These are phyloP conservation scores for Nebria brevicollis DNA, from an alignment of 2,888 invertebrate genomes.

Conservation along the genomic window DNA sequence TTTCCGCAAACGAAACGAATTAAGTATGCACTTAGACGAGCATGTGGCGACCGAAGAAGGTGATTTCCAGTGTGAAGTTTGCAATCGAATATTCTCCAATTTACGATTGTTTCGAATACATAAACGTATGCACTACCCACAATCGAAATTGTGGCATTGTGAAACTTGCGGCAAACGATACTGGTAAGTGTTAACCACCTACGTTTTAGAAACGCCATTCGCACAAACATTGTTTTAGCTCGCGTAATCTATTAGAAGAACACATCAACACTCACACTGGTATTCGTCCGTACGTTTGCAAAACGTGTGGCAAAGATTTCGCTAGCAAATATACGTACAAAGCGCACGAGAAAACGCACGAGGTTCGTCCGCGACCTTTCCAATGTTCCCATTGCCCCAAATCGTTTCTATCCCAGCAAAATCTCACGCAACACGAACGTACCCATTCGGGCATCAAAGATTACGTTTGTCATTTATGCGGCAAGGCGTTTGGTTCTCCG, in stretches of 20 bases:
- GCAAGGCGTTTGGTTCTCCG: conserved; percentile 78
- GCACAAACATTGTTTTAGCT: conserved; percentile 59
- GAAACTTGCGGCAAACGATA: conserved; percentile 74
- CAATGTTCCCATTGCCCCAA: conserved; percentile 76
- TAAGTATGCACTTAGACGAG: conserved; percentile 72
- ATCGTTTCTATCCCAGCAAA: conserved; percentile 80
- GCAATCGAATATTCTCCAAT: conserved; percentile 71
- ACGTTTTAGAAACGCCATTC: too few relatives aligned
- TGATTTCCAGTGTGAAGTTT: conserved; percentile 73
- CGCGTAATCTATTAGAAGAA: conserved; percentile 75
- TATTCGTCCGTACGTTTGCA: conserved; percentile 73
- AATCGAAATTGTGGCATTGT: conserved; percentile 73
- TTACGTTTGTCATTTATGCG: conserved; percentile 74
- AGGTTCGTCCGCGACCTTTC: conserved; percentile 74
- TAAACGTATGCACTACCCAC: conserved; percentile 72
- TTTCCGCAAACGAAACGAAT: conserved; percentile 71
- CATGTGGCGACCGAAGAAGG: conserved; percentile 71
- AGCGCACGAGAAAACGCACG: conserved; percentile 80
- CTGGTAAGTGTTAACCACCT: conserved; percentile 58
- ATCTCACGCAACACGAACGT: conserved; percentile 78
- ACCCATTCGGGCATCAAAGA: conserved; percentile 79
- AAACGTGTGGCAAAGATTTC: conserved; percentile 76
- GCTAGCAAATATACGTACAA: conserved; percentile 82
- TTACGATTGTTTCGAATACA: conserved; percentile 71
- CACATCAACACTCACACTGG: conserved; percentile 79